Base-by-base conservation (phyloP, 64 coral and sea anemone species). In the Actinia tenebrosa region DNA sequence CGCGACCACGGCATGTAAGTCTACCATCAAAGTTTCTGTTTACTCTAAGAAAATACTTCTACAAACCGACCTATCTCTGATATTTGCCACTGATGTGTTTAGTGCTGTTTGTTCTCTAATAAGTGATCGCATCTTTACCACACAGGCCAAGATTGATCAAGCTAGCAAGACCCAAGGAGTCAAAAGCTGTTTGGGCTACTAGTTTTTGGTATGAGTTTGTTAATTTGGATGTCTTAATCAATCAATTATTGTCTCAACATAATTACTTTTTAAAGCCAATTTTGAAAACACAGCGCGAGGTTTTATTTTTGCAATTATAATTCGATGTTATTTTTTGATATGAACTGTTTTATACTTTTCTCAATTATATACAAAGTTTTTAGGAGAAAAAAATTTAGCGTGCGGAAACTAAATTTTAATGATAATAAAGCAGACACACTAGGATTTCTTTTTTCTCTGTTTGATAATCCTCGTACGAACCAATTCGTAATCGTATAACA, bases 1-100 rank as follows among this genome's bases (percentile, higher is more conserved):
- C 83, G 88, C 54, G 92, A 94, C 62, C 71, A 78, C 16, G 92
- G 92, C 47, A 89, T 90, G 92, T 94, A 77, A 87, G 92, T 94
- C 42, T 23, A 86, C 19, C 13, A 47, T 16, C 3, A 86, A 69
- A 37, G n/a, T 3, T 47, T 86, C 46, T 45, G 44, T 85, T 85
- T 85, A 37, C 55, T 62, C 56, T 17, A 85, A 68, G 60, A 6
- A 53, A 60, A 44, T 37, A 9, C 22, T 69, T 54, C 20, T 42
- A 30, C 45, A 87, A 77, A 46, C n/a, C 50, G 4, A 45, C 45
- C 45, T 50, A 5, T 81, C 6, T 81, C 9, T 5, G 2, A 10
- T 80, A 20, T 84, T 85, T 93, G 71, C 10, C 82, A 84, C n/a
- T n/a, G n/a, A n/a, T 82, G 43, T 10, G 23, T 79, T 92, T 10